Evolutionary conservation across 2,797 vertebrate species (phyloP).

Genomic region (Orestias chungarensis): DNA sequence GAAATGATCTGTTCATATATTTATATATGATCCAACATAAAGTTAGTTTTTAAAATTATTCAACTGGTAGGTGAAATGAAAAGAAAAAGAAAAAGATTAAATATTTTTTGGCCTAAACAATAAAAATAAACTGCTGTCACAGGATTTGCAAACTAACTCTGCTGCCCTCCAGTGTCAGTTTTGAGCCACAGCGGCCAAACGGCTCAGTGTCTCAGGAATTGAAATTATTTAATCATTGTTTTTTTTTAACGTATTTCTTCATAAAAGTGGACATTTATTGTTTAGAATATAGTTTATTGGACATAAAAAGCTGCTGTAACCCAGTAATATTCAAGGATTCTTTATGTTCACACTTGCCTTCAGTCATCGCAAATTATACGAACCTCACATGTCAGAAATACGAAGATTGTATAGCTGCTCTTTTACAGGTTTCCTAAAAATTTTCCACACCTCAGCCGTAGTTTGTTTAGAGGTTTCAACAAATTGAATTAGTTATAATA

Average conservation of each 20-base stretch:
- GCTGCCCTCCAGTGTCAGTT: conserved; percentile 10
- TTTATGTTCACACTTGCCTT: too few relatives aligned
- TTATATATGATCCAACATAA: too few relatives aligned
- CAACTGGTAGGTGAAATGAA: not conserved
- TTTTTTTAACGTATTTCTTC: too few relatives aligned
- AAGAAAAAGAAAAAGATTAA: not conserved
- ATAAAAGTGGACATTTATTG: too few relatives aligned
- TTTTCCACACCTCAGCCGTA: too few relatives aligned
- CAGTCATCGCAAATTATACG: not conserved
- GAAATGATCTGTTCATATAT: too few relatives aligned
- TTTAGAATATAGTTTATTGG: too few relatives aligned
- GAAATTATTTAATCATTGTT: too few relatives aligned
- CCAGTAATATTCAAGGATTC: too few relatives aligned
- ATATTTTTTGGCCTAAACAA: not conserved
- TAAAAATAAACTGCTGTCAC: not conserved
- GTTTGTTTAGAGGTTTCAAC: too few relatives aligned
- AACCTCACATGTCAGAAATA: not conserved
- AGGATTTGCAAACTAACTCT: accelerated
- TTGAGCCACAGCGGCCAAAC: not conserved
- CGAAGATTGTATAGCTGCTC: not conserved
- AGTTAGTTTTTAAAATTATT: not conserved
- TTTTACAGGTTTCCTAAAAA: too few relatives aligned
- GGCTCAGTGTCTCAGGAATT: not conserved
- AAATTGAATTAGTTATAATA: too few relatives aligned
- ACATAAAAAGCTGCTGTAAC: not conserved